A percentile compares a stretch with the other conserved stretches of the same genome.
Conservation (phyloP, 2,888 invertebrate species). For the Aphidius colemani region DNA sequence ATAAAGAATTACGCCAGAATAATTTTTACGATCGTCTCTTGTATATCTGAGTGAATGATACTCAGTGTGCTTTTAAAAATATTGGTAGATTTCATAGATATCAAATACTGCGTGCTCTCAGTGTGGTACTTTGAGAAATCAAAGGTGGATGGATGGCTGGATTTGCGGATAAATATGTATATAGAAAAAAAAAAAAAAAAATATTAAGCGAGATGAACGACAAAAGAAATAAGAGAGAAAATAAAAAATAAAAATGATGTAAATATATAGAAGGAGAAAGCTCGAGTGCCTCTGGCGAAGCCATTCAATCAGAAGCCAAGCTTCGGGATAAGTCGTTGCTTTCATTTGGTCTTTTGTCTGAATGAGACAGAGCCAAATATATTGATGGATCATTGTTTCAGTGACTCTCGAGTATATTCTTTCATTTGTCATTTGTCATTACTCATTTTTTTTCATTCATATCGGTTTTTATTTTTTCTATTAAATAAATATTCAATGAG, state of each 20-base stretch:
- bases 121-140: slow-evolving; percentile 30
- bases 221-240: slow-evolving; percentile 14
- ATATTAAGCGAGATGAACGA: slow-evolving; percentile 19
- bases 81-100: slow-evolving; percentile 59
- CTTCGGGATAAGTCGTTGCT: slow-evolving; percentile 52
- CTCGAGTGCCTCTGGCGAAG: slow-evolving; percentile 53
- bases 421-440: slow-evolving; percentile 11
- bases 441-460: neutral
- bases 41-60: no score
- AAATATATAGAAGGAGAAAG: slow-evolving; percentile 24
- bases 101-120: slow-evolving; percentile 46
- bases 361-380: slow-evolving; percentile 29
- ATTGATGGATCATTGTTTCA: slow-evolving; percentile 22
- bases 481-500: neutral
- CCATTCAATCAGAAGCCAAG: slow-evolving; percentile 58
- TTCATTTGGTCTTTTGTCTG: slow-evolving; percentile 45
- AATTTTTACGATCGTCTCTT: no score
- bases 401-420: slow-evolving; percentile 17
- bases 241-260: no score
- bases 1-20: no score
- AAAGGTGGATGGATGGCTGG: slow-evolving; percentile 7
- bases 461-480: slow-evolving; percentile 4
- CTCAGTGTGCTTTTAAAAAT: slow-evolving; percentile 59
- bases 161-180: slow-evolving; percentile 1
- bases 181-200: neutral